A percentile compares a stretch with the other conserved stretches of the same genome.
Conservation (phyloP, 2,113 vertebrate genomes). For the Antennarius striatus region DNA sequence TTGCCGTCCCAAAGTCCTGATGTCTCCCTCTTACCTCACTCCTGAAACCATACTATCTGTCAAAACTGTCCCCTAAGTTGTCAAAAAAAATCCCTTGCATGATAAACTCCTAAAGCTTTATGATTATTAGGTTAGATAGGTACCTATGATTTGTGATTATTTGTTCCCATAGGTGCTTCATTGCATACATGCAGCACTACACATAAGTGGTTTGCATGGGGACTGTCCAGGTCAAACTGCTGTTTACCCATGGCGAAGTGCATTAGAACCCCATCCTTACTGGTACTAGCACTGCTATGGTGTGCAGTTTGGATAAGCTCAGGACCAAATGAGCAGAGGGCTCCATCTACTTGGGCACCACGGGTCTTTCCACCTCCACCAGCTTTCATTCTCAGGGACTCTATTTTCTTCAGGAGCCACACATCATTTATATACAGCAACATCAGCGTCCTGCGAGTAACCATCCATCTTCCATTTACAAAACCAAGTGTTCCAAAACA, state of each 20-base stretch:
- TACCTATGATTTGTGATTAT: constrained; percentile 29
- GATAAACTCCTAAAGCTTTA: not conserved
- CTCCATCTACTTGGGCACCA: not conserved
- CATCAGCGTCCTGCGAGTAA: not conserved
- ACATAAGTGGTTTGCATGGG: constrained; percentile 14
- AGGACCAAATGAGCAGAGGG: not conserved
- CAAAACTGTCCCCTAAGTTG: too few species aligned
- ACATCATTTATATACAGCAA: not conserved
- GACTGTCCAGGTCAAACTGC: constrained; percentile 25
- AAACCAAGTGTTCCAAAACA: not conserved
- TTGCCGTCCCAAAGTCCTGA: constrained; percentile 6
- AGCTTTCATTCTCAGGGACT: not conserved
- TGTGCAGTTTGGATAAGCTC: constrained; percentile 35
- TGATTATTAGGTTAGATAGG: constrained; percentile 1
- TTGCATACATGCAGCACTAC: constrained; percentile 46
- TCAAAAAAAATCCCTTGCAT: too few species aligned
- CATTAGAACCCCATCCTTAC: constrained; percentile 23
- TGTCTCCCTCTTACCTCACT: too few species aligned
- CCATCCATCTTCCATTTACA: too few species aligned
- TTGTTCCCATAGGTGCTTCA: constrained; percentile 26
- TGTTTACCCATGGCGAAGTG: constrained; percentile 50
- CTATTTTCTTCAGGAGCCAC: too few species aligned
- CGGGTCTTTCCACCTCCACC: not conserved
- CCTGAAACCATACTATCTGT: not conserved
- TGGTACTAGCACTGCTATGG: constrained; percentile 47